Base-by-base conservation (phyloP, 2,113 vertebrate genomes). In the Chionodraco myersi region DNA sequence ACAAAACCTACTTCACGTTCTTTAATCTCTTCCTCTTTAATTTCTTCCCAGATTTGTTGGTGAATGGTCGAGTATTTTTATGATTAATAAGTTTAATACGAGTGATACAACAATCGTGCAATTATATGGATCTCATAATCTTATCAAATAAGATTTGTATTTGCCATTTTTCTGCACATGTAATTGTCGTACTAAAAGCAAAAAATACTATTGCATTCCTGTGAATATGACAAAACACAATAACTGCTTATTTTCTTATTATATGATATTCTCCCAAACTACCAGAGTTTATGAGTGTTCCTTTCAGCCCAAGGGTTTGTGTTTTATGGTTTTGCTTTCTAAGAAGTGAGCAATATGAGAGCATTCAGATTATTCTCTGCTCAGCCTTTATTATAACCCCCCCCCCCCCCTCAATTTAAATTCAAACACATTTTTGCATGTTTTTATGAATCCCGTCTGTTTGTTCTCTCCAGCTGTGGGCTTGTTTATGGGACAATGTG, bases 391-490 rank as follows among this genome's bases (percentile, higher is more conserved):
- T 52, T 69, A 72, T 41, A 41, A 41, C 36, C 36, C 5, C 5
- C 6, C 16, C 30, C 15, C 51, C 9, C 53, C 7, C 1, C 10
- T 3, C 12, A 2, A 64, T 34, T 72, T 13, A 69, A 72, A 75
- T 34, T 72, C 16, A 72, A 72, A 75, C 21, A 68, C 1, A 41
- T 4, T 58, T 72, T 52, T 14, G 52, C 11, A 30, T 53, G n/a
- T 66, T 72, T 67, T 75, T 45, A 62, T 62, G 36, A 67, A 59
- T 69, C 36, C 56, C 10, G 72, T 15, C 48, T 66, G 63, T 68
- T 80, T 71, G 56, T 30, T 75, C 36, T 61, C 58, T 83, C 47
- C 83, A 76, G 81, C 79, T 88, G 82, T 77, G 62, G 21, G 34
- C 26, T 54, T 23, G 26, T 84, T 89, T 82, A 80, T 76, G 70